Percentiles rank a stretch among this genome's conserved stretches.
These are phyloP conservation scores for Micrasema minimum DNA, from an alignment of 1,140 invertebrate genomes.

Conservation along the genomic window DNA sequence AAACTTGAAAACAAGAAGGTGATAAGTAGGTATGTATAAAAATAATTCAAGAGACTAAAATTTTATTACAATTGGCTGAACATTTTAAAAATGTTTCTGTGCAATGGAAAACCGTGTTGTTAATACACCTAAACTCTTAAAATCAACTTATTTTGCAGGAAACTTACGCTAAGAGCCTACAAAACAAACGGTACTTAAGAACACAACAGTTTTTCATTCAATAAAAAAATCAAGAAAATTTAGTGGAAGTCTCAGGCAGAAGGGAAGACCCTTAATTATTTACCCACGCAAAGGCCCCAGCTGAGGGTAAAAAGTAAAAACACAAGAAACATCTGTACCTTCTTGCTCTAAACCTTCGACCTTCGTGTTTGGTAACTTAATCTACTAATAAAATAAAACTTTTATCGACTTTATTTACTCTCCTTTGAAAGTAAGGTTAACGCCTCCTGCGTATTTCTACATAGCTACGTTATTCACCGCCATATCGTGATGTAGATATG, in stretches of 20 bases:
- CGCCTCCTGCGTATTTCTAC: background rate
- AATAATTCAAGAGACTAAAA: too few relatives aligned
- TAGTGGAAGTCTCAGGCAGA: background rate
- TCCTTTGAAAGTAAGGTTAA: background rate
- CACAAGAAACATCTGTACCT: constrained; percentile 2
- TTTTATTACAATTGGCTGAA: too few relatives aligned
- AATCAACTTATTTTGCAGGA: background rate
- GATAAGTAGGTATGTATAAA: too few relatives aligned
- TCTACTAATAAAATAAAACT: constrained; percentile 23
- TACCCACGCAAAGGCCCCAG: constrained; percentile 4
- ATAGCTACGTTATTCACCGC: background rate
- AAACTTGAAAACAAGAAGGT: too few relatives aligned
- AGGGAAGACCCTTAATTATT: constrained; percentile 15
- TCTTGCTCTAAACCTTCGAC: constrained; percentile 1
- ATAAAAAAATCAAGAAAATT: background rate
- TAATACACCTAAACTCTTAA: too few relatives aligned
- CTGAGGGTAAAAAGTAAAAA: background rate
- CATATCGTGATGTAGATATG: constrained; percentile 1
- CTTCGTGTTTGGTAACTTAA: constrained; percentile 9
- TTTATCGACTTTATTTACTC: constrained; percentile 15
- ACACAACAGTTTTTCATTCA: constrained; percentile 6
- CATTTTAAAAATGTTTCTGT: too few relatives aligned
- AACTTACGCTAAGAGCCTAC: background rate
- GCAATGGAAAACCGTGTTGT: too few relatives aligned
- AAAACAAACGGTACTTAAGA: background rate